Evolutionary conservation across 2,888 invertebrate species (phyloP).

Genomic region (Diplolepis rosae): DNA sequence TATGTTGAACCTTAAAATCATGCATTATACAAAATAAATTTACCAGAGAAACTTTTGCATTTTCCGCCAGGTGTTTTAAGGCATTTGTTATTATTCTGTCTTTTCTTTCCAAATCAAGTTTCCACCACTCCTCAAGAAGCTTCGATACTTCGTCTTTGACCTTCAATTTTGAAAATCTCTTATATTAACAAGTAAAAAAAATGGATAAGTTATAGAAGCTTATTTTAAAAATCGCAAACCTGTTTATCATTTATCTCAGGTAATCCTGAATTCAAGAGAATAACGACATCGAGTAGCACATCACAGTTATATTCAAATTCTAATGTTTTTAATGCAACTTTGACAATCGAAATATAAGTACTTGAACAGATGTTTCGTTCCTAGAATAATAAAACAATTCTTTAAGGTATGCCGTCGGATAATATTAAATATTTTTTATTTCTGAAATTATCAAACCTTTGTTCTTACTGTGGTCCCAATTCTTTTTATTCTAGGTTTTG

Average conservation of each 20-base stretch:
- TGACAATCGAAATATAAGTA: neutral
- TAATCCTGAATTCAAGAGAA: slow-evolving; percentile 46
- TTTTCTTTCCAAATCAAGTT: slow-evolving; percentile 41
- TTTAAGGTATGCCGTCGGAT: neutral
- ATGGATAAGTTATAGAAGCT: neutral
- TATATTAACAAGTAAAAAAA: neutral
- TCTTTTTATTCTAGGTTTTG: neutral
- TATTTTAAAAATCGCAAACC: slow-evolving; percentile 35
- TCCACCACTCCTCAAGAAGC: slow-evolving; percentile 56
- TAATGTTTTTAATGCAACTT: slow-evolving; percentile 45
- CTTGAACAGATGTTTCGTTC: neutral
- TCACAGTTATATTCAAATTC: slow-evolving; percentile 43
- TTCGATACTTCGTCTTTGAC: slow-evolving; percentile 48
- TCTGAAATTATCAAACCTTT: neutral
- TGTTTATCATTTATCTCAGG: slow-evolving; percentile 43
- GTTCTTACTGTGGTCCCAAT: neutral
- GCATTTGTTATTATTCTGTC: slow-evolving; percentile 50
- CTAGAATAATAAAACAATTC: slow-evolving; percentile 1
- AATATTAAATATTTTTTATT: neutral
- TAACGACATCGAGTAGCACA: slow-evolving; percentile 44
- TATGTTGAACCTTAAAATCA: neutral
- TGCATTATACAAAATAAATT: slow-evolving; percentile 13
- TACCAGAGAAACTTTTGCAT: slow-evolving; percentile 51
- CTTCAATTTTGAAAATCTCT: slow-evolving; percentile 37
- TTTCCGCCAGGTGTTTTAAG: slow-evolving; percentile 45